A percentile compares a stretch with the other conserved stretches of the same genome.
phyloP scores from a whole-genome alignment of 2,113 vertebrate genomes.

The Struthio camelus region DNA sequence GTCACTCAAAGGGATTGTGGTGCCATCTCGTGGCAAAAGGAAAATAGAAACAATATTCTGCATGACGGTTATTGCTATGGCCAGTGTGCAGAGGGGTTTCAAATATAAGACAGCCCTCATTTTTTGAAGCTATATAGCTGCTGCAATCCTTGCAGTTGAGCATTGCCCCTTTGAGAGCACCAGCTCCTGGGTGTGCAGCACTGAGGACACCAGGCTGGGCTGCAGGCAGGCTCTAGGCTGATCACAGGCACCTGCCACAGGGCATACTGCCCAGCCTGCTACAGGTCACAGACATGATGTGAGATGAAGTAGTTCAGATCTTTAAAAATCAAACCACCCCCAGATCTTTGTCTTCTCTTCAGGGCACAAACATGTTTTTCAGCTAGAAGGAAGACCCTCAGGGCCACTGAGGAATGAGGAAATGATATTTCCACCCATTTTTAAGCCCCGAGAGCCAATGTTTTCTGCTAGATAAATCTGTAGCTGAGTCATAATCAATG shows the following conservation, averaged over 20 bases:
- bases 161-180: not conserved
- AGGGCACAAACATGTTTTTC: not conserved
- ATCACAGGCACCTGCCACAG: not conserved
- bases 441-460: not conserved
- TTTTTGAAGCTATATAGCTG: rapidly evolving
- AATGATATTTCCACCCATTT: not conserved
- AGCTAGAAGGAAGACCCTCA: not conserved
- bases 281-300: rapidly evolving
- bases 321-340: not conserved
- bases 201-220: not conserved
- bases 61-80: rapidly evolving
- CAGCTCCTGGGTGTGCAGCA: not conserved
- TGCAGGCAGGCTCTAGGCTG: no score
- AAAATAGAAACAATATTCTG: not conserved
- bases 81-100: rapidly evolving
- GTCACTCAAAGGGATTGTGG: not conserved
- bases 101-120: not conserved
- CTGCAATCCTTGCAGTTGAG: not conserved
- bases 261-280: not conserved
- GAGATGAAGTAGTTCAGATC: not conserved
- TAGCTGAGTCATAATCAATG: not conserved
- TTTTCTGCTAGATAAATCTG: not conserved
- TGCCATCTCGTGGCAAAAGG: slow-evolving; percentile 60
- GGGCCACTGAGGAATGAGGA: not conserved
- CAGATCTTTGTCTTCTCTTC: not conserved